phyloP scores from a whole-genome alignment of 92 coral and sea anemone species.

The Porites divaricata region DNA sequence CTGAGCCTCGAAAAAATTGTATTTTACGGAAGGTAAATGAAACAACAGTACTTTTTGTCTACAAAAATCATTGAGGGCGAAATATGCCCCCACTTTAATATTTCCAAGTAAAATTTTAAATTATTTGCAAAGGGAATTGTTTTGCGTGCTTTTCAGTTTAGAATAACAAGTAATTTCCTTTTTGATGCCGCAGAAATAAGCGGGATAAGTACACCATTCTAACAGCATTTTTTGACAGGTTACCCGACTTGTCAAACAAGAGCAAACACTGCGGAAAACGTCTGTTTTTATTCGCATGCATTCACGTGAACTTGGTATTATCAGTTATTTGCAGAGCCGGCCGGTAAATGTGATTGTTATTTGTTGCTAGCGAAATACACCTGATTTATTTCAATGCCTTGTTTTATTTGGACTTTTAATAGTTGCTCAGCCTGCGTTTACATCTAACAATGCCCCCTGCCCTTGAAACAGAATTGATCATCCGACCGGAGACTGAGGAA shows the following conservation, averaged over 20 bases:
- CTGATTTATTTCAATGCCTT: neutral
- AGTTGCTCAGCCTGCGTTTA: neutral
- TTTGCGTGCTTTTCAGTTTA: neutral
- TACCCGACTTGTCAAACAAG: constrained; percentile 22
- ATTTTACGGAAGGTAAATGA: neutral
- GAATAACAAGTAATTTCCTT: constrained; percentile 3
- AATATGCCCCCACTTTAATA: neutral
- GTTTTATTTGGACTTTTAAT: neutral
- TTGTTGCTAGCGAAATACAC: neutral
- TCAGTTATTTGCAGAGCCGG: neutral
- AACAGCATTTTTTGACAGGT: constrained; percentile 12
- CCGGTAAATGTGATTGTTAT: neutral
- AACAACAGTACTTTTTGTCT: neutral
- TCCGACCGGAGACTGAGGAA: no score
- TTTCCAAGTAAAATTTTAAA: neutral
- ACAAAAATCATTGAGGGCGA: no score
- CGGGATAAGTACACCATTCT: constrained; percentile 14
- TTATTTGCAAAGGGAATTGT: neutral
- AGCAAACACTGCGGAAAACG: constrained; percentile 5
- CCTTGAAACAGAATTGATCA: no score
- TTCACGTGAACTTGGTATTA: constrained; percentile 7
- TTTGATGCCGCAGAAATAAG: constrained; percentile 8
- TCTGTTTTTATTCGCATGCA: constrained; percentile 16
- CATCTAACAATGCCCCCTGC: no score
- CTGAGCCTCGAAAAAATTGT: neutral